Base-by-base conservation (phyloP, 1,140 invertebrate species). In the Octopus bimaculoides region DNA sequence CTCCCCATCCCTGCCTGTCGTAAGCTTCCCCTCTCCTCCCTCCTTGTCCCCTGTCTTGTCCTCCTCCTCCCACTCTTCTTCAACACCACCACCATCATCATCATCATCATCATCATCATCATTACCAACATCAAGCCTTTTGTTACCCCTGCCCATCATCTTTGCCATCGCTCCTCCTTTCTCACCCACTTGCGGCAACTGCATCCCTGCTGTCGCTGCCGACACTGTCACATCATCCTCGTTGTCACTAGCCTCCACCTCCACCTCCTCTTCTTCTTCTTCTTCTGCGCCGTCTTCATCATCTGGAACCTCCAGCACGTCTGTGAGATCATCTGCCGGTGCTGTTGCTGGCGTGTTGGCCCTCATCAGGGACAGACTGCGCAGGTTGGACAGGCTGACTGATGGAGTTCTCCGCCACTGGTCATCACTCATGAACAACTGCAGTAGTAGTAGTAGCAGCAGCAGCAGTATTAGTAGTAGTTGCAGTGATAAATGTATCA, bases 31-130 rank as follows among this genome's bases (percentile, higher is more conserved):
- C 9, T 56, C 76, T 55, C 75, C 77, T 17, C 56, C 69, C 10
- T 75, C 55, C 76, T 73, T 79, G n/a, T 75, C 79, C 10, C 77
- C 79, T 10, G 77, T 81, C 54, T 79, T 81, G 26, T 41, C 26
- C 26, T 41, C 26, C 26, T 41, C 26, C 26, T 41, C 26, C 26
- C 26, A 41, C 26, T 41, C 26, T 3, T 41, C 26, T 41, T 41
- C 26, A 41, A 41, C 26, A 41, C 26, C 26, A 41, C 26, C 26
- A 52, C 75, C 61, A 26, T 79, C 69, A 61, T 79, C 77, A 66
- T 66, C 12, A 66, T 78, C 77, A n/a, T 55, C 71, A 14, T 10
- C 53, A 5, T 81, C 78, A n/a, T 78, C 55, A 55, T 56, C 75
- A 71, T 54, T 56, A 5, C 20, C 20, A 79, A 77, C 75, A 78